Evolutionary conservation across 2,888 invertebrate species (phyloP).

Genomic region (Mimumesa dahlbomi): DNA sequence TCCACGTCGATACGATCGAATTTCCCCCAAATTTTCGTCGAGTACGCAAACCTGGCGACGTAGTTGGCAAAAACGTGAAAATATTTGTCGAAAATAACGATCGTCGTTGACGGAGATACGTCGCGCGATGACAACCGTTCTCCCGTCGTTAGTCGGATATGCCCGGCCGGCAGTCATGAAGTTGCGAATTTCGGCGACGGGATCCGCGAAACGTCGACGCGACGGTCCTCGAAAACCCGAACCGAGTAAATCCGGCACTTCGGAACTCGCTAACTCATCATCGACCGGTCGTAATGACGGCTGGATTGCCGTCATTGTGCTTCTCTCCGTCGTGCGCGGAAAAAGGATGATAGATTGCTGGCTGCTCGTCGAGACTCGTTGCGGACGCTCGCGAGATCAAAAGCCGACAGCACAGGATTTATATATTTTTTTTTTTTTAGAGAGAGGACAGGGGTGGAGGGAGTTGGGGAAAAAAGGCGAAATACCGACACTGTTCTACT

Average conservation of each 20-base stretch:
- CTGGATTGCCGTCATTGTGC: constrained; percentile 23
- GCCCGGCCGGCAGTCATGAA: neutral
- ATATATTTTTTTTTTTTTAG: too few relatives aligned
- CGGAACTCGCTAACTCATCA: constrained; percentile 20
- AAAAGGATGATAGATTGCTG: constrained; percentile 15
- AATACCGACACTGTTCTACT: too few relatives aligned
- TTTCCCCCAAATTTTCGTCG: too few relatives aligned
- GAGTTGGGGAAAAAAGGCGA: too few relatives aligned
- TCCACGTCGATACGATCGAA: too few relatives aligned
- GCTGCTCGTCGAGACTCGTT: constrained; percentile 3
- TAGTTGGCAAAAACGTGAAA: too few relatives aligned
- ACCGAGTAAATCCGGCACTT: neutral
- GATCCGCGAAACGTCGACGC: neutral
- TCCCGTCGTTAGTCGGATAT: neutral
- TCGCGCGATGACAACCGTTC: neutral
- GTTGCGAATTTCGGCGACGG: constrained; percentile 13
- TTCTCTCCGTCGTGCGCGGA: neutral
- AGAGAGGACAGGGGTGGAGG: too few relatives aligned
- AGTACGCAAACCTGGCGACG: too few relatives aligned
- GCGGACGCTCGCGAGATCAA: constrained; percentile 14
- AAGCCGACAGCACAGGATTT: constrained; percentile 10
- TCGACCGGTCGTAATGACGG: constrained; percentile 1
- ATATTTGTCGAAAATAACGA: neutral
- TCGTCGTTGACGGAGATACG: neutral
- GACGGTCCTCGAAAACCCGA: constrained; percentile 17